Base-by-base conservation (phyloP, 2,888 invertebrate genomes). In the Rotaria sp. region DNA sequence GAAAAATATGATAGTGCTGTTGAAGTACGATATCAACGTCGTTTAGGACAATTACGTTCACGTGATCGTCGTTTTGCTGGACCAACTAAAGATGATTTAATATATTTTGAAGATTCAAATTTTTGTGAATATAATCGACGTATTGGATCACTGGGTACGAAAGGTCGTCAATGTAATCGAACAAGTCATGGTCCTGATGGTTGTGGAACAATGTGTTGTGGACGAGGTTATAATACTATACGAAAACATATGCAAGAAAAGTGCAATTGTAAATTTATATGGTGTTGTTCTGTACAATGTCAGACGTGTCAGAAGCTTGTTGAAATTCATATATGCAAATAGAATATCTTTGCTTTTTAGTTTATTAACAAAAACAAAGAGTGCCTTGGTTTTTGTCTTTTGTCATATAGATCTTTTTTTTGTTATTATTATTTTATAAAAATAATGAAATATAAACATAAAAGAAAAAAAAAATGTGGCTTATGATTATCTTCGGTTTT, bases 241-340 rank as follows among this genome's bases (percentile, higher is more conserved):
- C 94, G 95, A 3, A 93, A 94, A 59, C 94, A 95, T 89, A 94
- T 95, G 87, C 94, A 94, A 89, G 95, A 95, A 90, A 93, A 96
- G 88, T 97, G 97, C 91, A 94, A 95, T 90, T 97, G 97, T 92
- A 95, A 95, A 91, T 97, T 97, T 92, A 95, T 95, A 91, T 97
- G 96, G 96, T 97, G 97, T 92, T 97, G 97, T 92, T 94, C 94
- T 90, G 96, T 97, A 87, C 94, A 94, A 90, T 97, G 96, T 92
- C 94, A 95, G 92, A 94, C 94, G 86, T 97, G 97, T 92, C 93
- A 94, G 89, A 93, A 93, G 93, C 89, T 91, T 84, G 93, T 94
- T 87, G 95, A 96, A 90, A 93, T 94, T 85, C 94, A 96, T 90
- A 95, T 95, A 87, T 96, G 96, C 93, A 96, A 96, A 93, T 96